Conservation (phyloP, 2,888 invertebrate genomes). For the Caenorhabditis sp. region DNA sequence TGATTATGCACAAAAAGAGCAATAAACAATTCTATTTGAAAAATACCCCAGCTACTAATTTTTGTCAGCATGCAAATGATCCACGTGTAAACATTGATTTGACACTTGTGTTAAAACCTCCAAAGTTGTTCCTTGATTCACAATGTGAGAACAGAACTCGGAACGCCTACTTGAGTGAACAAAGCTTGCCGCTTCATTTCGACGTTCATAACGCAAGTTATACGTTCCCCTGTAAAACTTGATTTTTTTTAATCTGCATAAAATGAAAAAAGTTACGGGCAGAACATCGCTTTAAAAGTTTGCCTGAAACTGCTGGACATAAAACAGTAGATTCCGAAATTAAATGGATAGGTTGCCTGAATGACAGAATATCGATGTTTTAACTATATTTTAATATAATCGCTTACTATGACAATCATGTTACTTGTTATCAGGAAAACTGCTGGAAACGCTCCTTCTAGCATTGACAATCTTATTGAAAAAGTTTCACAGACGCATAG, state of each 20-base stretch:
- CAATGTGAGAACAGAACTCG: slow-evolving; percentile 60
- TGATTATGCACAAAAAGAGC: too few relatives aligned
- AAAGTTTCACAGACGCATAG: slow-evolving; percentile 76
- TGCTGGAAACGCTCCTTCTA: slow-evolving; percentile 71
- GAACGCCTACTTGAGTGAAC: slow-evolving; percentile 47
- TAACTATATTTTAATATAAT: not conserved
- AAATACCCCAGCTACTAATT: too few relatives aligned
- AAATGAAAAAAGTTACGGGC: slow-evolving; percentile 62
- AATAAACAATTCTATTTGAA: too few relatives aligned
- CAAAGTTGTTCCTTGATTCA: slow-evolving; percentile 49
- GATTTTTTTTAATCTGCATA: not conserved
- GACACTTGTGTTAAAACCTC: slow-evolving; percentile 44
- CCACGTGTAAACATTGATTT: slow-evolving; percentile 27
- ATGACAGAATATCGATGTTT: slow-evolving; percentile 28
- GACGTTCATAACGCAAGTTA: slow-evolving; percentile 39
- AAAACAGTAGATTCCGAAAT: slow-evolving; percentile 95
- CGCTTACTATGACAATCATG: slow-evolving; percentile 87
- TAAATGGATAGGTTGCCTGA: slow-evolving; percentile 87
- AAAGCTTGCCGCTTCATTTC: slow-evolving; percentile 41
- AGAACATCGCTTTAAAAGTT: slow-evolving; percentile 89
- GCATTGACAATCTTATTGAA: slow-evolving; percentile 63
- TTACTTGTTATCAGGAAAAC: slow-evolving; percentile 80
- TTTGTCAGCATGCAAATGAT: too few relatives aligned
- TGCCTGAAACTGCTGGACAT: slow-evolving; percentile 92
- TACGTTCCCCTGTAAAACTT: slow-evolving; percentile 9